Base-by-base conservation (phyloP, 2,888 invertebrate genomes). In the Perizoma flavofasciatum region DNA sequence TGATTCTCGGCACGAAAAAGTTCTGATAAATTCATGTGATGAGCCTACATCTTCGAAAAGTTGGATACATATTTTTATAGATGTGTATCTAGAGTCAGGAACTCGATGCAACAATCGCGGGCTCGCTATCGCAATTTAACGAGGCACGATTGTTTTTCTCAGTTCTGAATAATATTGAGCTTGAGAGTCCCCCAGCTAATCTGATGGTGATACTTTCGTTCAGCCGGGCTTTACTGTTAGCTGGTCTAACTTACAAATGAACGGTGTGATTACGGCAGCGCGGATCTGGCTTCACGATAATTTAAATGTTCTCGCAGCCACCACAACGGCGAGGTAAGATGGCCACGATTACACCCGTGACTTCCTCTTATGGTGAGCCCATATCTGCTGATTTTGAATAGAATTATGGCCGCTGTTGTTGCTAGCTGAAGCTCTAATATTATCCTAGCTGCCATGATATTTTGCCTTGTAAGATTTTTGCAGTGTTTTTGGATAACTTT, bases 101-200 rank as follows among this genome's bases (percentile, higher is more conserved):
- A 79, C 76, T 78, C 78, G 80, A 84, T 81, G 82, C 80, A 76
- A 79, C 81, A 88, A 90, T 89, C 87, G 84, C 77, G 74, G 73
- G 78, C 77, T 79, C 76, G 81, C 84, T 88, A 89, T 89, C 89
- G 80, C 83, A 86, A 81, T 86, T 89, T 90, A 91, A 91, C 89
- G 88, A 91, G 87, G 75, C 89, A 89, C 89, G 88, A 89, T 90
- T 90, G 89, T 91, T 91, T 90, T 90, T 90, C 89, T 85, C 82
- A 88, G 86, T 89, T 90, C 86, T 89, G 89, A 89, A 91, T 89
- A 91, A 90, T 92, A 91, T 91, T 88, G 89, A 88, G 85, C 85
- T 79, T 84, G 85, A 86, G 81, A 80, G 82, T 85, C 80, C 79
- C 75, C 65, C 75, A 66, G 70, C 75, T 88, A 91, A 69, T 91